Evolutionary conservation across 1,140 invertebrate genomes (phyloP), one percentile per base, ranked within the genome.

Genomic region (Drosophila ogumai): DNA sequence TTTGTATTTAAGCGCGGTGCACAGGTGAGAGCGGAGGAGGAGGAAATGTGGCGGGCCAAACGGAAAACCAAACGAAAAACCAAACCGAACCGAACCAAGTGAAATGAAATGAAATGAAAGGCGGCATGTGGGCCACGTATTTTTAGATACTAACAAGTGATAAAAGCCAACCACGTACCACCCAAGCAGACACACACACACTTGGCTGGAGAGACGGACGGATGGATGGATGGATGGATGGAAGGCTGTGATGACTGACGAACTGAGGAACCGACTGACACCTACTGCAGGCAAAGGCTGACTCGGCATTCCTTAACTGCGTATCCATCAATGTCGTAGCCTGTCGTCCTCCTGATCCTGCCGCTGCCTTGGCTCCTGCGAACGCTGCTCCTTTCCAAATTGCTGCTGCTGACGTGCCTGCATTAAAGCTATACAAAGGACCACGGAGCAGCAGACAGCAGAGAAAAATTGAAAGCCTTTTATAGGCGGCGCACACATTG

Each of bases 131-230:
- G 68, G 81, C 77, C 81, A 85, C 85, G 85, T 87, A 87, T 87
- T 87, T 88, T 88, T 88, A 88, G 85, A 88, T 88, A 90, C 84
- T 85, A 90, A 90, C 85, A 88, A 88, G 81, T 90, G 84, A 90
- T 90, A 88, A 88, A 87, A 88, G 82, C 80, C 68, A 88, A 79
- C 76, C 82, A 71, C 65, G 60, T 54, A 63, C 68, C 66, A 41
- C 50, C 68, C 68, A 58, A 22, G 56, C 52, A 52, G 34, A 59
- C 67, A 72, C 40, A 38, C 31, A 49, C 63, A 43, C 31, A 49
- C 32, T 61, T 25, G 34, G 28, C 32, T 38, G 12, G 19, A 63
- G 36, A 22, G 55, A 40, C 43, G 8, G 25, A 41, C 34, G 41
- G 54, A 43, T 10, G 54, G 49, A 32, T 56, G 73, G 52, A 34